These are phyloP conservation scores for Scomber japonicus DNA, from an alignment of 2,113 vertebrate genomes.

Conservation along the genomic window DNA sequence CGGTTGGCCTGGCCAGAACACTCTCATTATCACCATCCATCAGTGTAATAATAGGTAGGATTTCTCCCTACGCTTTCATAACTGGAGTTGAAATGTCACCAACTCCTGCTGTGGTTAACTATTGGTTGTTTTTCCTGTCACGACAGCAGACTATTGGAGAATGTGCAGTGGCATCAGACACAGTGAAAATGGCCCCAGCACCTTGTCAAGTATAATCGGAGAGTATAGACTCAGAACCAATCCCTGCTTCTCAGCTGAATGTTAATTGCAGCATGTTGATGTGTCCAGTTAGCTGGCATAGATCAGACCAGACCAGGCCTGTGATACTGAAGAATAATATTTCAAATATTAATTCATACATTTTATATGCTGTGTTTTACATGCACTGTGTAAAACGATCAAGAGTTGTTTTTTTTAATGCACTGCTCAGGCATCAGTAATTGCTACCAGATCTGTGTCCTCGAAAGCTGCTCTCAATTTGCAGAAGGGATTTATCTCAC, in stretches of 20 bases:
- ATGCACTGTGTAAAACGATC: conserved; percentile 40
- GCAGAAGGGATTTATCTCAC: conserved; percentile 57
- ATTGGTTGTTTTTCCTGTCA: conserved; percentile 56
- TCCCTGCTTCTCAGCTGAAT: conserved; percentile 23
- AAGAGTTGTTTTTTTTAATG: conserved; percentile 22
- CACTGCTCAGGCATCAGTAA: conserved; percentile 59
- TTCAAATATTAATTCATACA: conserved; percentile 52
- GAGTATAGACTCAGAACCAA: conserved; percentile 22
- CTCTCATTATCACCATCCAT: conserved; percentile 53
- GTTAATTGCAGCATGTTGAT: conserved; percentile 24
- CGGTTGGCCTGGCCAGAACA: conserved; percentile 23
- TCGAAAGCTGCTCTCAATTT: conserved; percentile 73
- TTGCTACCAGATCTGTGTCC: conserved; percentile 76
- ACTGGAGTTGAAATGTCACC: conserved; percentile 20
- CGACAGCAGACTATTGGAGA: conserved; percentile 36
- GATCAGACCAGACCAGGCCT: background rate
- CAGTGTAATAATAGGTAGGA: conserved; percentile 28
- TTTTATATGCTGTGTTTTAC: conserved; percentile 47
- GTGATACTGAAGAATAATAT: conserved; percentile 50
- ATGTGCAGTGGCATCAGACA: conserved; percentile 40
- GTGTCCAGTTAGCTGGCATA: conserved; percentile 19
- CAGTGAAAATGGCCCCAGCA: background rate
- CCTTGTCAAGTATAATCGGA: conserved; percentile 40
- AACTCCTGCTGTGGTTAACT: conserved; percentile 32
- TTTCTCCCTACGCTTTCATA: conserved; percentile 29